phyloP scores from a whole-genome alignment of 2,797 vertebrate genomes.

The Jordanella pulchra region DNA sequence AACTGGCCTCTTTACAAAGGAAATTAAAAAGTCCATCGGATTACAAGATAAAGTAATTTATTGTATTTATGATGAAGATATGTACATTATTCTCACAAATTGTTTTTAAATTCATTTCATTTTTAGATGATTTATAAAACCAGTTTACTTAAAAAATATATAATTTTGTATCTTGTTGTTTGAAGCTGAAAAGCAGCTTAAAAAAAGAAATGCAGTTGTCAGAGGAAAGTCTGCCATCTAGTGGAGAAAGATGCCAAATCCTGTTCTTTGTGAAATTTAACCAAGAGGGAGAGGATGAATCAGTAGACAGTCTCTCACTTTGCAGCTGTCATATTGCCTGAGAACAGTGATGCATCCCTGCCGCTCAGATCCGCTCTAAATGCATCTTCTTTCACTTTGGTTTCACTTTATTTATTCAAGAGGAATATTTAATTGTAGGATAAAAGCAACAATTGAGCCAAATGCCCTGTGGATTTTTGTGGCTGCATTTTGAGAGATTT shows the following conservation, averaged over 20 bases:
- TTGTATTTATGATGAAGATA: background rate
- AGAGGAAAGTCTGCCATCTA: constrained; percentile 74
- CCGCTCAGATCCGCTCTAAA: constrained; percentile 29
- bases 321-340: constrained; percentile 48
- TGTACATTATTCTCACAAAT: background rate
- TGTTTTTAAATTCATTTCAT: background rate
- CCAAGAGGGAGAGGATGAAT: constrained; percentile 59
- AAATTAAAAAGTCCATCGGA: constrained; percentile 12
- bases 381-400: constrained; percentile 33
- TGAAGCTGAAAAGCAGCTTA: background rate
- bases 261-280: constrained; percentile 33
- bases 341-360: constrained; percentile 52
- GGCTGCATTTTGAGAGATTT: constrained; percentile 26
- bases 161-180: background rate
- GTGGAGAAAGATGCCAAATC: constrained; percentile 41
- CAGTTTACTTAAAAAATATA: background rate
- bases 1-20: constrained; percentile 20
- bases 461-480: constrained; percentile 23
- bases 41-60: constrained; percentile 19
- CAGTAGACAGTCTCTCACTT: constrained; percentile 55
- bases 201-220: constrained; percentile 7
- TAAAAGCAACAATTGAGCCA: constrained; percentile 18
- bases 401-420: constrained; percentile 7
- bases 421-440: constrained; percentile 31
- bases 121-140: constrained; percentile 1